Evolutionary conservation across 1,140 invertebrate genomes (phyloP), one percentile per base, ranked within the genome.

Genomic region (Drosophila ercepeae): DNA sequence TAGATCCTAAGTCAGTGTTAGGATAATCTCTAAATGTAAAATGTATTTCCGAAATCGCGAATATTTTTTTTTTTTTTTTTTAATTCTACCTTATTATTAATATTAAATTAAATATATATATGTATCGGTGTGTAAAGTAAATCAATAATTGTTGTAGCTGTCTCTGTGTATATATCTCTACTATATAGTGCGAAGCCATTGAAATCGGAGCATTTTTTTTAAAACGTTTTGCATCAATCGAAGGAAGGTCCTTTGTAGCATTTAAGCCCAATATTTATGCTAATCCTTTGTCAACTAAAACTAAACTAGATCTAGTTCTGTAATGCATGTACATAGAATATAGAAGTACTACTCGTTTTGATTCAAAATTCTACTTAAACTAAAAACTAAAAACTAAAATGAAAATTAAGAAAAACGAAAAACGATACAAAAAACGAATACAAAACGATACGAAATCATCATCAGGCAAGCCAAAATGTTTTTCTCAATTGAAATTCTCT

Each of bases 261-360:
- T 0, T 18, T 81, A 81, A 81, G 64, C 46, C n/a, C 75, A 78
- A 52, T 63, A 68, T 79, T 79, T 84, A 86, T 32, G 41, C 54
- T 58, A 76, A 55, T 39, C 23, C 14, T 59, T 25, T 53, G 52
- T 53, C 45, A 68, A 27, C 11, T 11, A 9, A 36, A 34, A 34
- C 9, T 14, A 39, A 39, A 14, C 36, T 36, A 86, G 9, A 16
- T 19, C 14, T 34, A 86, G 57, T n/a, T n/a, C n/a, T 65, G 44
- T 86, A 86, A 74, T 86, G 82, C 81, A 86, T 86, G 76, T 86
- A 81, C n/a, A 86, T 86, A 84, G 75, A 13, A 50, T 75, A 84
- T 44, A 60, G 29, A 36, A 36, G 36, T n/a, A n/a, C n/a, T n/a
- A n/a, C 39, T 19, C 42, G 44, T 63, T 71, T 57, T 46, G 21